Evolutionary conservation across 1,140 invertebrate genomes (phyloP), one percentile per base, ranked within the genome.

Genomic region (Brachionus calyciflorus): DNA sequence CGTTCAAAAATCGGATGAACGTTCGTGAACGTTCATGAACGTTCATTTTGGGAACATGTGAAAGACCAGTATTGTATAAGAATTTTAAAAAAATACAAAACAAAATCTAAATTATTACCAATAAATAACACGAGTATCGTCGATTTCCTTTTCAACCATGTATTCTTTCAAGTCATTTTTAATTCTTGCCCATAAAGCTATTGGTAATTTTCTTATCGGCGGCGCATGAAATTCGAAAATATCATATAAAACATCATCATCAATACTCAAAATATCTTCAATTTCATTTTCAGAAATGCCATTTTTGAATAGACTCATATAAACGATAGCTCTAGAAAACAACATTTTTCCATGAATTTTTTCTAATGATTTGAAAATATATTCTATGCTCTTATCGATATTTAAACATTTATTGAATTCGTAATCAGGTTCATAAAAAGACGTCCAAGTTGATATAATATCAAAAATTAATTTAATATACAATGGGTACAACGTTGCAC

Each of bases 281-380:
- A 84, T 79, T 77, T 84, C 82, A 6, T 79, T 78, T 68, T 83
- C 81, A 26, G 80, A 82, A 1, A 83, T 77, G 17, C 83, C 83
- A 63, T 80, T 78, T 26, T 78, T 79, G 24, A 80, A 69, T 0
- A 81, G 79, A 2, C 80, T 81, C 21, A 84, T 73, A 68, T 96
- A 81, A 93, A 94, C 80, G 91, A 91, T 1, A 91, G 92, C 84
- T 92, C 92, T 73, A 26, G 78, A 65, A 0, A 82, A 79, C 7
- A 84, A 77, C n/a, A 76, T 26, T 14, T 70, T 41, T 1, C 83
- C 83, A 80, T 82, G 79, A 5, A 75, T 79, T 26, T 28, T 68
- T 76, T 84, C 82, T n/a, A 84, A 78, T 10, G 60, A 68, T 53
- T 19, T 44, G 28, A 77, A 77, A 12, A 77, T 14, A 30, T 28